phyloP scores from a whole-genome alignment of 2,888 invertebrate genomes.

The Ommatoiulus sabulosus region DNA sequence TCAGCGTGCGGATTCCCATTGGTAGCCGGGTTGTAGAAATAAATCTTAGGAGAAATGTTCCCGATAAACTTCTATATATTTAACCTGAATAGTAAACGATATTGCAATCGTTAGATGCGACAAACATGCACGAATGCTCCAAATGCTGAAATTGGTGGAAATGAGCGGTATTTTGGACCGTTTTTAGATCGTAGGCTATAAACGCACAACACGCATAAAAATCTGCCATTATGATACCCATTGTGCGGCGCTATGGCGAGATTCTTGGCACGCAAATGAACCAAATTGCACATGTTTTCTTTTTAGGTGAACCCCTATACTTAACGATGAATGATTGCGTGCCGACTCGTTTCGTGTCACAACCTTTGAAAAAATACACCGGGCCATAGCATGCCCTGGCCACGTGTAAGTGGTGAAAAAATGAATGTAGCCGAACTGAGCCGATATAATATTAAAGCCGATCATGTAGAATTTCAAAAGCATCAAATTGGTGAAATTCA shows the following conservation, averaged over 20 bases:
- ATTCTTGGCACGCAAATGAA: constrained; percentile 37
- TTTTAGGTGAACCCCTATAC: not conserved
- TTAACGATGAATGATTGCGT: constrained; percentile 38
- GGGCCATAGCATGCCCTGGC: not conserved
- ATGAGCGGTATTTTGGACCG: not conserved
- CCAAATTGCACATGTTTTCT: not conserved
- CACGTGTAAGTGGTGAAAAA: too few species aligned
- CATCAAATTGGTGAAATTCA: too few species aligned
- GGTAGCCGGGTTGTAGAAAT: not conserved
- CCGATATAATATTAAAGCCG: too few species aligned
- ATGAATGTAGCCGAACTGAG: too few species aligned
- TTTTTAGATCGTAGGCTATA: not conserved
- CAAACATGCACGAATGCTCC: not conserved
- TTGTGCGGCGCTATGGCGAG: not conserved
- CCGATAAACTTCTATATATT: not conserved
- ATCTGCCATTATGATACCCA: not conserved
- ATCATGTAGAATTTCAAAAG: too few species aligned
- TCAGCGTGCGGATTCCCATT: not conserved
- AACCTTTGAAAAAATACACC: not conserved
- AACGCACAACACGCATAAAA: not conserved
- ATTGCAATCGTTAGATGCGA: not conserved
- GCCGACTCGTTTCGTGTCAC: constrained; percentile 8
- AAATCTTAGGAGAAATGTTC: not conserved
- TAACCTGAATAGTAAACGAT: not conserved
- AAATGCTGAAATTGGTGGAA: not conserved